A percentile compares a stretch with the other conserved stretches of the same genome.
Conservation (phyloP, 2,888 invertebrate species). For the Heliconius ismenius region DNA sequence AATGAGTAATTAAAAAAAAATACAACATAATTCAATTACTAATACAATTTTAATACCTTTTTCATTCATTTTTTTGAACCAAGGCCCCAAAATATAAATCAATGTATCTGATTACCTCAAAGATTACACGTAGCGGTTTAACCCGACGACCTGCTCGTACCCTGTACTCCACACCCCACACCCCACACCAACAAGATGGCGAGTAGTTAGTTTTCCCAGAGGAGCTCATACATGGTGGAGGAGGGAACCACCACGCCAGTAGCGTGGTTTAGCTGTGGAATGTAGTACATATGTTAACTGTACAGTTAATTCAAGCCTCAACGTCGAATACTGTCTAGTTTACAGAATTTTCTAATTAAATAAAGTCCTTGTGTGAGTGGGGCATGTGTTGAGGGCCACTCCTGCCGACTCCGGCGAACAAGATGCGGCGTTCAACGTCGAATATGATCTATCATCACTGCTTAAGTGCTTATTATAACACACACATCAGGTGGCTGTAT, state of each 20-base stretch:
- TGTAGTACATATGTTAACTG: background rate
- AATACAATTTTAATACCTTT: background rate
- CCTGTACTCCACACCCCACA: background rate
- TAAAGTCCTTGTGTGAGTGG: no score
- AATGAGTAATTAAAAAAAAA: no score
- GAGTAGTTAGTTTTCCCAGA: constrained; percentile 24
- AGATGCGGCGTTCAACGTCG: no score
- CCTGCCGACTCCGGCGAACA: no score
- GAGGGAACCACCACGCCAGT: constrained; percentile 6
- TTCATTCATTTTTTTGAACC: background rate
- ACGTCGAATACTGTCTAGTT: no score
- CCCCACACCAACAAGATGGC: background rate
- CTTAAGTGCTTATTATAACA: no score
- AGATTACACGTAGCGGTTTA: constrained; percentile 15
- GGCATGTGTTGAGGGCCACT: no score
- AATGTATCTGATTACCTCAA: constrained; percentile 5
- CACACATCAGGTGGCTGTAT: no score
- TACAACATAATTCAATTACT: no score
- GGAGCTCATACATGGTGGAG: constrained; percentile 20
- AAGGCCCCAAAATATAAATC: constrained; percentile 5
- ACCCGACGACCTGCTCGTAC: background rate
- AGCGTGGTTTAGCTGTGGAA: background rate
- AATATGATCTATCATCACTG: no score
- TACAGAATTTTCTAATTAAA: no score
- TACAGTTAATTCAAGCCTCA: background rate